Base-by-base conservation (phyloP, 2,113 vertebrate genomes). In the Dicerorhinus sumatrensis region DNA sequence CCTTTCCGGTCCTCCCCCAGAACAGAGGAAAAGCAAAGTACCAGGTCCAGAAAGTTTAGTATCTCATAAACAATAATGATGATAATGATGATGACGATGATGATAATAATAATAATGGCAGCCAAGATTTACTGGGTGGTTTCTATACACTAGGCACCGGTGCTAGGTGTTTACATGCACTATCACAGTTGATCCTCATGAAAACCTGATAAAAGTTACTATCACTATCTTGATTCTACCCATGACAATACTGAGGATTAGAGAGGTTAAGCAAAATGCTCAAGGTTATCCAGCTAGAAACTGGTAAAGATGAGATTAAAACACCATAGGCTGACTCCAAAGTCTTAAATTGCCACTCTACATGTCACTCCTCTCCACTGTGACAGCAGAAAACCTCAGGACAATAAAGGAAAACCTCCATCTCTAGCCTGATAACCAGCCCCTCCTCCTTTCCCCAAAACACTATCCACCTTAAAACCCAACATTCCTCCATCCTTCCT, bases 321-420 rank as follows among this genome's bases (percentile, higher is more conserved):
- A 96, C 31, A 81, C 4, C 23, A 4, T 14, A 89, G 36, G 17
- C 18, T 56, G 65, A 72, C 60, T 72, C 65, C 33, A 70, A 93
- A 96, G 29, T 10, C 82, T 48, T 77, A 65, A 42, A 82, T 3
- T 27, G 8, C 60, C 79, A 92, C n/a, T 75, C 13, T 86, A 80
- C 51, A 16, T 87, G 88, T 36, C 67, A 80, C 13, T 69, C 12
- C 23, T 88, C 33, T 86, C 69, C 67, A 46, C 13, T 73, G 62
- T 48, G 58, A 58, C 85, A 93, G 27, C 33, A 96, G 27, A 95
- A 29, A 80, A 72, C 20, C 25, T 97, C 62, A 86, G n/a, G 13
- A 87, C 3, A 60, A 25, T 51, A 87, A 91, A 85, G 36, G 27
- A 75, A 97, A 95, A 80, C 10, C 21, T 93, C 20, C 86, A 7